Percentiles rank a stretch among this genome's conserved stretches.
These are phyloP conservation scores for Poecilia latipinna DNA, from an alignment of 2,113 vertebrate species.

Conservation along the genomic window DNA sequence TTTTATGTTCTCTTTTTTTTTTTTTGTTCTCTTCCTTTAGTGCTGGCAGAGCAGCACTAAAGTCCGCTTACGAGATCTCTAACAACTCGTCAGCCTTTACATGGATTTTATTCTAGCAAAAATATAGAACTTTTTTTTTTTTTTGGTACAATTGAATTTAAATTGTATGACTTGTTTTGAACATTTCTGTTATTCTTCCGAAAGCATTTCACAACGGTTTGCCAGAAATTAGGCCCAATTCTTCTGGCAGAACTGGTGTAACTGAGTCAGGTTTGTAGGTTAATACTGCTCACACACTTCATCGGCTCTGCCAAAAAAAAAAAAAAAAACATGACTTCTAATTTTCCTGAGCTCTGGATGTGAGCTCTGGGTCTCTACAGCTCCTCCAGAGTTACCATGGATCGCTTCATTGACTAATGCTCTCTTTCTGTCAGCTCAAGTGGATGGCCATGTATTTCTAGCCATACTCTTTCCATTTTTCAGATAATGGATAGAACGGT, in stretches of 20 bases:
- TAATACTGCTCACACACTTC: too few relatives aligned
- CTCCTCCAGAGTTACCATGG: background rate
- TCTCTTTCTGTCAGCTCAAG: too few relatives aligned
- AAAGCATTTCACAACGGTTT: too few relatives aligned
- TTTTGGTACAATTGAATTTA: too few relatives aligned
- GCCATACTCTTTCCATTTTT: background rate
- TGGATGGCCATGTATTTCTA: background rate
- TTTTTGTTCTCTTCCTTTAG: slow-evolving; percentile 36
- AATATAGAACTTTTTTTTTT: background rate
- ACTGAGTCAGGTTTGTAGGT: too few relatives aligned
- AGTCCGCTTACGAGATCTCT: slow-evolving; percentile 9
- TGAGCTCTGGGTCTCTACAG: background rate
- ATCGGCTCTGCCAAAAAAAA: too few relatives aligned
- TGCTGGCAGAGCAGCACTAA: slow-evolving; percentile 30
- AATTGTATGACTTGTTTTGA: too few relatives aligned
- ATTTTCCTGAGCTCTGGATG: background rate
- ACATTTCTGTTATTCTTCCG: too few relatives aligned
- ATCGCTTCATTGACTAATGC: background rate
- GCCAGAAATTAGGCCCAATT: too few relatives aligned
- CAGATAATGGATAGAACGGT: background rate
- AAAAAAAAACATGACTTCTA: background rate
- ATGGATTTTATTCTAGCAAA: background rate
- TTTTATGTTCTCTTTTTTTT: slow-evolving; percentile 20
- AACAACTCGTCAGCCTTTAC: slow-evolving; percentile 6
- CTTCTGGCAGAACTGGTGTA: too few relatives aligned